Evolutionary conservation across 35 echinoderm and acorn worm genomes (phyloP), one percentile per base, ranked within the genome.

Genomic region (Hemicentrotus pulcherrimus): DNA sequence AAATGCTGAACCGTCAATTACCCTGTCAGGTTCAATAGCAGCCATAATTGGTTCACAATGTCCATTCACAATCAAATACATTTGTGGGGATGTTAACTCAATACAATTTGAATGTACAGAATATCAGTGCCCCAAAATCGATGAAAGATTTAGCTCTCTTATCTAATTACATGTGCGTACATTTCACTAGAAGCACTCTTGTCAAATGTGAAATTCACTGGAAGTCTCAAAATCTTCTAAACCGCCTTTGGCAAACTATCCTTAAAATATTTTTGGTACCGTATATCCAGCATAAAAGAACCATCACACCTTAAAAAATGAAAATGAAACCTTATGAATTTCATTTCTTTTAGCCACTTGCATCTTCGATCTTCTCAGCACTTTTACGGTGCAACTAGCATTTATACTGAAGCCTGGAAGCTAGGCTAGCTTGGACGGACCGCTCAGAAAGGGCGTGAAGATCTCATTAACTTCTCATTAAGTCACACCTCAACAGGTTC

Each of bases 391-490:
- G 65, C 6, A 28, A 78, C 0, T 78, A 78, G 9, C 28, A 0
- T 59, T 59, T 16, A 59, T 78, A 78, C 28, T 18, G 7, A 78
- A 78, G 18, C 65, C 65, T 78, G 65, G 65, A 78, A 78, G 4
- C 65, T 28, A n/a, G 65, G 65, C 65, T 78, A 78, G 5, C 28
- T 78, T 78, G 65, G 19, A 28, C 16, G 22, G 65, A 18, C 8
- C 28, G 9, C 19, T 15, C 7, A n/a, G 65, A 78, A 78, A 78
- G 65, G 65, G 65, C 65, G 65, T 78, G 28, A 78, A 78, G 65
- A 78, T 28, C 65, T 78, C 65, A 28, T 78, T 78, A 78, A 78
- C 65, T 78, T 78, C 65, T 78, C 65, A 78, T 78, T 78, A 78
- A 78, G 28, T 78, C 65, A 78, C 65, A 78, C 65, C 65, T 78